These are phyloP conservation scores for Eustalomyia histrio DNA, from an alignment of 2,888 invertebrate species.

Conservation along the genomic window DNA sequence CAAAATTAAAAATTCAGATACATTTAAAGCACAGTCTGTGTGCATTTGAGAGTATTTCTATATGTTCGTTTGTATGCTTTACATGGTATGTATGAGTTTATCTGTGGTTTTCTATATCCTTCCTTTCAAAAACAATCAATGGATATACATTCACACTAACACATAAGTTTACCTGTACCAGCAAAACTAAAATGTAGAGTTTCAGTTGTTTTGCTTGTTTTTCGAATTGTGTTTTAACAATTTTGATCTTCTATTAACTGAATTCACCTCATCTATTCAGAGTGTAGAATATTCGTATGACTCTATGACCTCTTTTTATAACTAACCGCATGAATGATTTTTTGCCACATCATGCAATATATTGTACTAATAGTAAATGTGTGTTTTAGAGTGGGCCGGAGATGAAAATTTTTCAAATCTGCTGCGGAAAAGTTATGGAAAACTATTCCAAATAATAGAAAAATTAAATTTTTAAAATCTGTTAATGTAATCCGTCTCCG, in stretches of 20 bases:
- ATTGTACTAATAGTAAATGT: not conserved
- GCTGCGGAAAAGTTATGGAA: too few species aligned
- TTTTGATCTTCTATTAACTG: conserved; percentile 50
- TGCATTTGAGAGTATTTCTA: not conserved
- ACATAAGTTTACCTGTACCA: not conserved
- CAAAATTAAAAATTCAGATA: too few species aligned
- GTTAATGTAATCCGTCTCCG: too few species aligned
- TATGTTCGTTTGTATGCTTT: not conserved
- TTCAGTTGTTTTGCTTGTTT: conserved; percentile 31
- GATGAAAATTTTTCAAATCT: too few species aligned
- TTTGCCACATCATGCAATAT: conserved; percentile 44
- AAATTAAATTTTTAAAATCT: too few species aligned
- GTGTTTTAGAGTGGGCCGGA: too few species aligned
- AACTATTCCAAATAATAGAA: too few species aligned
- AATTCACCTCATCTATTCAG: conserved; percentile 43
- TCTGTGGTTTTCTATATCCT: conserved; percentile 44
- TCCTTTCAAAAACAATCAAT: conserved; percentile 35
- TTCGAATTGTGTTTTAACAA: conserved; percentile 31
- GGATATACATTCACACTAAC: not conserved
- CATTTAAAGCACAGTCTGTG: not conserved
- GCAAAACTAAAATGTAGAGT: conserved; percentile 10
- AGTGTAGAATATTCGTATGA: conserved; percentile 26
- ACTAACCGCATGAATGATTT: conserved; percentile 44
- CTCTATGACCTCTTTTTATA: conserved; percentile 48
- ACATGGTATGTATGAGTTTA: conserved; percentile 20